These are phyloP conservation scores for Drosophila pegasa DNA, from an alignment of 2,888 invertebrate genomes.

Conservation along the genomic window DNA sequence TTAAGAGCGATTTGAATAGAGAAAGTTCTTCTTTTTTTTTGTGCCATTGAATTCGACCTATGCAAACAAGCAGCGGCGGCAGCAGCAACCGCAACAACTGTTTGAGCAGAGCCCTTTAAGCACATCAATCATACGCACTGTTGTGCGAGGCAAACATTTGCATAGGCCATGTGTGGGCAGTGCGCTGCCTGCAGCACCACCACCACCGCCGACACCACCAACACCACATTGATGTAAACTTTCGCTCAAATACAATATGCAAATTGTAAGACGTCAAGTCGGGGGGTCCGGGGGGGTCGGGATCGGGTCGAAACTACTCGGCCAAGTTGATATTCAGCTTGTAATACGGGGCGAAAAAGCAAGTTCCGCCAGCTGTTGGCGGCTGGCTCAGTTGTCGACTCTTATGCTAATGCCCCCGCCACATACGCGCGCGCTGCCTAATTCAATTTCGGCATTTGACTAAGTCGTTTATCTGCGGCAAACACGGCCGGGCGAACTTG, in stretches of 20 bases:
- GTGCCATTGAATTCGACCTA: slow-evolving; percentile 40
- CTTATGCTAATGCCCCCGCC: slow-evolving; percentile 55
- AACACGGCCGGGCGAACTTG: slow-evolving; percentile 53
- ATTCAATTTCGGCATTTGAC: slow-evolving; percentile 65
- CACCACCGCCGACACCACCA: slow-evolving; percentile 14
- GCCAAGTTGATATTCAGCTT: slow-evolving; percentile 6
- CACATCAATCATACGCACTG: slow-evolving; percentile 76
- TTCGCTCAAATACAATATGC: slow-evolving; percentile 60
- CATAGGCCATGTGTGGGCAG: slow-evolving; percentile 51
- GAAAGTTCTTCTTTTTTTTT: not conserved
- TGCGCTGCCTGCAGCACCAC: slow-evolving; percentile 7
- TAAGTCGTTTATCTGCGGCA: slow-evolving; percentile 76
- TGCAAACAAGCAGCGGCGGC: slow-evolving; percentile 45
- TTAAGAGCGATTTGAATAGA: slow-evolving; percentile 18
- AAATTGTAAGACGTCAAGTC: slow-evolving; percentile 59
- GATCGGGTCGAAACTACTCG: not conserved
- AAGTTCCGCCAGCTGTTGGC: slow-evolving; percentile 32
- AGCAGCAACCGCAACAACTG: slow-evolving; percentile 36
- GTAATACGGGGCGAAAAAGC: slow-evolving; percentile 6
- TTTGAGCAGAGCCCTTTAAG: slow-evolving; percentile 45
- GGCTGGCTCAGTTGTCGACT: slow-evolving; percentile 15
- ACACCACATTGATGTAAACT: not conserved
- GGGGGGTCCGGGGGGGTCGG: slow-evolving; percentile 6
- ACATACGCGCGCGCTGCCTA: slow-evolving; percentile 41
- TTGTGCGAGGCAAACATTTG: slow-evolving; percentile 65